These are phyloP conservation scores for Rhabdomys dilectus DNA, from an alignment of 2,113 vertebrate species.

Conservation along the genomic window DNA sequence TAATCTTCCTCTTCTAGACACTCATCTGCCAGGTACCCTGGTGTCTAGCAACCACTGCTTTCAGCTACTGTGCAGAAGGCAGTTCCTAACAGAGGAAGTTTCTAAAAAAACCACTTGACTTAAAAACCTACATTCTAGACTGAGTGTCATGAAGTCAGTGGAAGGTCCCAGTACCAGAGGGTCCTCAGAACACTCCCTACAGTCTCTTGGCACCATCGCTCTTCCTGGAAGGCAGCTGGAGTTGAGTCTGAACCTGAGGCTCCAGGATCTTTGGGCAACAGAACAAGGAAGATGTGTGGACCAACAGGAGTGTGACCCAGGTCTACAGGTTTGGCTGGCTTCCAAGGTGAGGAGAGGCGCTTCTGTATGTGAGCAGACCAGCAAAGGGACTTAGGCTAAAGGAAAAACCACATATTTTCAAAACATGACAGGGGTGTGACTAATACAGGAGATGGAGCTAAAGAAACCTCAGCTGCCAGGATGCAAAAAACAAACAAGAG, in stretches of 20 bases:
- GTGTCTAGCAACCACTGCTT: background rate
- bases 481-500: background rate
- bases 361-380: background rate
- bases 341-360: background rate
- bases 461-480: background rate
- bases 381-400: background rate
- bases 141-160: background rate
- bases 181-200: fast-evolving
- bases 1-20: background rate
- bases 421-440: background rate
- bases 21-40: background rate
- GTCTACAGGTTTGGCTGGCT: background rate
- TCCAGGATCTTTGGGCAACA: background rate
- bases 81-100: background rate
- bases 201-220: background rate
- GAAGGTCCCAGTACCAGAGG: background rate
- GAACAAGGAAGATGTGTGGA: background rate
- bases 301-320: fast-evolving
- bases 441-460: background rate
- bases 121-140: background rate
- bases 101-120: slow-evolving; percentile 52
- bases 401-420: background rate
- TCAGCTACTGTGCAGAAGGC: background rate
- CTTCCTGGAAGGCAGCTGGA: background rate
- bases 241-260: background rate